Base-by-base conservation (phyloP, 2,113 vertebrate genomes). In the Siniperca chuatsi region DNA sequence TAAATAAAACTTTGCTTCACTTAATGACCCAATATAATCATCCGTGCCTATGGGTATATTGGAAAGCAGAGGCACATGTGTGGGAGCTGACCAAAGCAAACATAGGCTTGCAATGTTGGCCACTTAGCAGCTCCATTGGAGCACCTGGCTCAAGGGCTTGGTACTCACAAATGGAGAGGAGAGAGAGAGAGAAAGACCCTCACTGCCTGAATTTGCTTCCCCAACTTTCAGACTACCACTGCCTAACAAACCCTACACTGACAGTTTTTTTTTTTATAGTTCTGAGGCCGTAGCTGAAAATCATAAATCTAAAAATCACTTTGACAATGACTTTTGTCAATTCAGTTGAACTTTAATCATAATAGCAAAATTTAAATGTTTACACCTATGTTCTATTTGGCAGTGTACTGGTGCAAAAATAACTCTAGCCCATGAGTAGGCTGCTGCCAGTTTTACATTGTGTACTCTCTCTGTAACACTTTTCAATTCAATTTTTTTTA, bases 121-220 rank as follows among this genome's bases (percentile, higher is more conserved):
- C 33, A 71, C 57, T 71, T 73, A 33, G 66, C 52, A 83, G 48
- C 58, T 70, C 44, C 67, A 40, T 15, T 55, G 46, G 15, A 40
- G 68, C 48, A 66, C 68, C 50, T 79, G 68, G 75, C 69, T 66
- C 61, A 72, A 58, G 58, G 75, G 57, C 81, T 64, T 9, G n/a
- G 44, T 42, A 64, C 29, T 42, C 5, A 25, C 15, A 18, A 16
- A 69, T 25, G 54, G 57, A 29, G 52, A 68, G 40, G 42, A 46
- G 65, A 44, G 46, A 62, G 60, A 80, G 25, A 8, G 20, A 11
- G 10, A 29, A 1, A 29, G 29, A 29, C 29, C 29, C 29, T 29
- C 29, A 29, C 1, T 29, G 29, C 29, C 29, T 64, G 33, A 60
- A 60, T 60, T 15, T 33, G 58, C 25, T 18, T 61, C 29, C 58